These are phyloP conservation scores for Cyclura pinguis DNA, from an alignment of 2,797 vertebrate genomes.

Conservation along the genomic window DNA sequence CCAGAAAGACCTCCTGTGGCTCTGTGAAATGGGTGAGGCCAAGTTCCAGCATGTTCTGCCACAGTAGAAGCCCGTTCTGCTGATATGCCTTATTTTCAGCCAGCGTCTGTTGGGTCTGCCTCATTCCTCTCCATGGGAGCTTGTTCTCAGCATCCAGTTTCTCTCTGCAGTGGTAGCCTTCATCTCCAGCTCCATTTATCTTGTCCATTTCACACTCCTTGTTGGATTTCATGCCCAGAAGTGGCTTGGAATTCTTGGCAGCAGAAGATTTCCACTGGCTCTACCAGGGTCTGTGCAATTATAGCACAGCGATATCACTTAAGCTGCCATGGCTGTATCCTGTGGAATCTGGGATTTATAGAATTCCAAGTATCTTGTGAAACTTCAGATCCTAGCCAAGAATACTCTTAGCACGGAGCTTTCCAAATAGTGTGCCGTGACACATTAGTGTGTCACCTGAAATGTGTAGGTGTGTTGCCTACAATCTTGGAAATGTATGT, in stretches of 20 bases:
- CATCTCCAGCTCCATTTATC: neutral
- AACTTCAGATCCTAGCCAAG: too few species aligned
- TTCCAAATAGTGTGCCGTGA: too few species aligned
- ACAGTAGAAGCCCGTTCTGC: neutral
- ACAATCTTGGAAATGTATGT: too few species aligned
- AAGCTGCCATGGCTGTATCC: too few species aligned
- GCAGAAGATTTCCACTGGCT: neutral
- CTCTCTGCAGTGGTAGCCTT: neutral
- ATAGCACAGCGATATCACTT: neutral
- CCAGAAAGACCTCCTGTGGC: conserved; percentile 1
- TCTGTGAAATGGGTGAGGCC: conserved; percentile 5
- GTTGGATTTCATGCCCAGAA: conserved; percentile 5
- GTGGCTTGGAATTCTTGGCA: neutral
- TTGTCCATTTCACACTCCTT: neutral
- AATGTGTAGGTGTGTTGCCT: too few species aligned
- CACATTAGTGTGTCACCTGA: too few species aligned
- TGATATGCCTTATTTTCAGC: neutral
- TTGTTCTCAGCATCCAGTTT: neutral
- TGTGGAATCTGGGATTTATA: too few species aligned
- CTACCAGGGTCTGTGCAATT: too few species aligned
- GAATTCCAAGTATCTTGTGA: too few species aligned
- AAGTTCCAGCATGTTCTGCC: neutral
- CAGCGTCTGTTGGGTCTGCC: neutral
- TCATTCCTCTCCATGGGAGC: neutral
- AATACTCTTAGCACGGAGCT: too few species aligned